These are phyloP conservation scores for Penaeus chinensis DNA, from an alignment of 1,140 invertebrate species.

Conservation along the genomic window DNA sequence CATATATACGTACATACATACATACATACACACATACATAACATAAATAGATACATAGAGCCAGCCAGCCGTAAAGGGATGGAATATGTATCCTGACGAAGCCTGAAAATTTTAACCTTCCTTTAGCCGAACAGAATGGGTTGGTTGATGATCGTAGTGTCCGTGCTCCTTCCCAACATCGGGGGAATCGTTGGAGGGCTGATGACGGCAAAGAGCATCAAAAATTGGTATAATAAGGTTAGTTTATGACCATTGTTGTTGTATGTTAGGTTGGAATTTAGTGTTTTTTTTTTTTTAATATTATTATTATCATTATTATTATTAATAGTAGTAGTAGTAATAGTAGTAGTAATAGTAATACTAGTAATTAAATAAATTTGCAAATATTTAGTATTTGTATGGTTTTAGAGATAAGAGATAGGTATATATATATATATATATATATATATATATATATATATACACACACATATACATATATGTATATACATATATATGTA, in stretches of 20 bases:
- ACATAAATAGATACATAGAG: neutral
- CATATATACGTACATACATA: neutral
- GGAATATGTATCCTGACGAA: neutral
- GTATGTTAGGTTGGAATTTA: too few species aligned
- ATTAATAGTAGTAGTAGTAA: too few species aligned
- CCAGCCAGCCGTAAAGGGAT: neutral
- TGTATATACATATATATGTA: neutral
- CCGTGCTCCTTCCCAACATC: too few species aligned
- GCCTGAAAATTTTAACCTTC: too few species aligned
- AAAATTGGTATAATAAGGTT: too few species aligned
- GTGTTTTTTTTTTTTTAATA: too few species aligned
- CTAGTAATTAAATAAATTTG: neutral
- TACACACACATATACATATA: constrained; percentile 12
- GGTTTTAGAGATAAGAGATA: neutral
- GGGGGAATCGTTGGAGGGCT: too few species aligned
- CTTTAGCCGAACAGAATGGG: too few species aligned
- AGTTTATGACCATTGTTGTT: too few species aligned
- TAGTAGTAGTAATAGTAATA: neutral
- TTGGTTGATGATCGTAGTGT: too few species aligned
- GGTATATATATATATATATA: constrained; percentile 8
- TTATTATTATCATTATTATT: too few species aligned
- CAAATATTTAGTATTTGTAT: neutral
- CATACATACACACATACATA: neutral
- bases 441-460: constrained; percentile 6
- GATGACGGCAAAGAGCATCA: too few species aligned